These are phyloP conservation scores for Saccostrea glomerata DNA, from an alignment of 1,140 invertebrate genomes.

Conservation along the genomic window DNA sequence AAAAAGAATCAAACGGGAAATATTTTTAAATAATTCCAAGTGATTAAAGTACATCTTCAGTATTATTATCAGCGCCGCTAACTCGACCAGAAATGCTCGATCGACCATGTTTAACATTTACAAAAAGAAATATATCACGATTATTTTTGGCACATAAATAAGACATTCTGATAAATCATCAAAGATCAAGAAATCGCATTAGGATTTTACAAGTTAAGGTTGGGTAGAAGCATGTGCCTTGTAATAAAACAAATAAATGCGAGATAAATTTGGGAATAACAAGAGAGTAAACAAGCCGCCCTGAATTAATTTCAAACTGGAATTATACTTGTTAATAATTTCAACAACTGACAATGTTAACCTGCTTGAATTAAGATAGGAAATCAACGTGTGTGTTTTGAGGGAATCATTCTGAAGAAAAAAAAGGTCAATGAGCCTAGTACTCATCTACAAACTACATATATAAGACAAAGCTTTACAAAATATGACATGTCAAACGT, in stretches of 20 bases:
- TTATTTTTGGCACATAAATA: background rate
- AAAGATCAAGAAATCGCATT: background rate
- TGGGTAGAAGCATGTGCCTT: background rate
- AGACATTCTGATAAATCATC: constrained; percentile 9
- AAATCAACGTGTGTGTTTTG: background rate
- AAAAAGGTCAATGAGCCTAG: too few relatives aligned
- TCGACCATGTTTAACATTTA: background rate
- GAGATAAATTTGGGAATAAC: background rate
- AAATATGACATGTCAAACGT: too few relatives aligned
- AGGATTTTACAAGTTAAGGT: background rate
- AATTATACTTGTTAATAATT: background rate
- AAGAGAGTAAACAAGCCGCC: background rate
- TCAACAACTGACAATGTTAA: background rate
- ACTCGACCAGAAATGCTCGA: background rate
- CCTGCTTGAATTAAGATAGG: background rate
- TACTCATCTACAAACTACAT: too few relatives aligned
- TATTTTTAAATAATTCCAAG: too few relatives aligned
- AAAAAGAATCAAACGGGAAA: too few relatives aligned
- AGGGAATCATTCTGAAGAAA: too few relatives aligned
- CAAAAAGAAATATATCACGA: background rate
- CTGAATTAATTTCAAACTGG: background rate
- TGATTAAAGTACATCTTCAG: too few relatives aligned
- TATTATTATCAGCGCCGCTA: too few relatives aligned
- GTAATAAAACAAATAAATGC: background rate
- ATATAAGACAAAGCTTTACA: too few relatives aligned